Evolutionary conservation across 2,888 invertebrate genomes (phyloP), one percentile per base, ranked within the genome.

Genomic region (Diarsia rubi): DNA sequence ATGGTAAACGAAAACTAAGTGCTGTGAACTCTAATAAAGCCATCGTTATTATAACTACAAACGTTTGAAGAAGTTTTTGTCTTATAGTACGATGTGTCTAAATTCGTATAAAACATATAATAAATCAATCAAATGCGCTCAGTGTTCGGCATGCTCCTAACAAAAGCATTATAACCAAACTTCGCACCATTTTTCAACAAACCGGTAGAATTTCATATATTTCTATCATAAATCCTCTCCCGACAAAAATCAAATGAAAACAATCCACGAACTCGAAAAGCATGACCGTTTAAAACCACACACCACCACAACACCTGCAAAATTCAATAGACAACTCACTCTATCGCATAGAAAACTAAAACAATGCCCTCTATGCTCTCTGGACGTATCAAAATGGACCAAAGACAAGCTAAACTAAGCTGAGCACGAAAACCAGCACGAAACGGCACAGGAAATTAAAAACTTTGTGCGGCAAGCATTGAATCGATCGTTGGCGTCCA

Each of bases 361-460:
- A 84, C 85, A 82, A 84, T 72, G 47, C 73, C 8, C 69, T 71
- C 27, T 70, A 75, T 75, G 47, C 66, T 62, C 69, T 68, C 57
- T 81, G 81, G 63, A 49, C 80, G 68, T 84, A 81, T 84, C 81
- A 84, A 81, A 81, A 84, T 70, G 84, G 84, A 70, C 81, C 81
- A 84, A 81, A 84, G 81, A 81, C 84, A 81, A 84, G 81, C 75
- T 59, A 64, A 81, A 84, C 84, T 81, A 65, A 67, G 75, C 27
- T 37, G 31, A 45, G 69, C 64, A 27, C 82, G 74, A 66, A 77
- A 69, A 37, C 57, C 49, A 31, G 44, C 45, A 42, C 66, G 78
- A 68, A 79, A 66, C 65, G 78, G 75, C 71, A 77, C 86, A 85
- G 85, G 85, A 86, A 86, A 87, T 87, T 86, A 85, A 86, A 85